Conservation (phyloP, 1,140 invertebrate genomes). For the Procambarus clarkii region DNA sequence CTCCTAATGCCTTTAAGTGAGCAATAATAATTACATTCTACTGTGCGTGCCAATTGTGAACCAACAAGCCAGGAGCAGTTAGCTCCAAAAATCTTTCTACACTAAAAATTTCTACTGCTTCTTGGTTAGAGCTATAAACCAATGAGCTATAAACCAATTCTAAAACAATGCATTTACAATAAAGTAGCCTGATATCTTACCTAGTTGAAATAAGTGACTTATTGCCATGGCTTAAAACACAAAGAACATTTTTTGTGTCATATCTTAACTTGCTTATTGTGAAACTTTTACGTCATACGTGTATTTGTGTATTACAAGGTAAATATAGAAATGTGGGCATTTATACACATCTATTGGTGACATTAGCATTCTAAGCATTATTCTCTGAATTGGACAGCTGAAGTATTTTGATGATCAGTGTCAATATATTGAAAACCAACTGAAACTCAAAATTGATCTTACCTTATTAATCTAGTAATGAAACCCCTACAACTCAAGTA, state of each 20-base stretch:
- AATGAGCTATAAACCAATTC: too few relatives aligned
- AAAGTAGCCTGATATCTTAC: too few relatives aligned
- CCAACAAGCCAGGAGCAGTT: not conserved
- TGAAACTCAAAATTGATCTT: too few relatives aligned
- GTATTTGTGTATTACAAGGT: too few relatives aligned
- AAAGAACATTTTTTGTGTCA: too few relatives aligned
- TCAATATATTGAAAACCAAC: not conserved
- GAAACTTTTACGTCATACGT: too few relatives aligned
- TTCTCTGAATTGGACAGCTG: not conserved
- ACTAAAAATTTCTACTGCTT: slow-evolving; percentile 3
- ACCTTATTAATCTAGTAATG: not conserved
- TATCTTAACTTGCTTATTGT: too few relatives aligned
- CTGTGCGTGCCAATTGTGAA: not conserved
- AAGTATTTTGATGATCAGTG: not conserved
- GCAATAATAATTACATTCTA: not conserved
- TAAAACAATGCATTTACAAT: too few relatives aligned
- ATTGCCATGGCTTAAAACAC: too few relatives aligned
- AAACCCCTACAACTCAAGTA: not conserved
- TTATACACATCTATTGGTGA: too few relatives aligned
- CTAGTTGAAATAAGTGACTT: too few relatives aligned
- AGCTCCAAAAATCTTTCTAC: not conserved
- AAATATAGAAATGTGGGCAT: too few relatives aligned
- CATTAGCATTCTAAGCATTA: not conserved
- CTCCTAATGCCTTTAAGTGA: not conserved
- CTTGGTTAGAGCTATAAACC: not conserved